Conservation (phyloP, 2,113 vertebrate species). For the Pteronura brasiliensis region DNA sequence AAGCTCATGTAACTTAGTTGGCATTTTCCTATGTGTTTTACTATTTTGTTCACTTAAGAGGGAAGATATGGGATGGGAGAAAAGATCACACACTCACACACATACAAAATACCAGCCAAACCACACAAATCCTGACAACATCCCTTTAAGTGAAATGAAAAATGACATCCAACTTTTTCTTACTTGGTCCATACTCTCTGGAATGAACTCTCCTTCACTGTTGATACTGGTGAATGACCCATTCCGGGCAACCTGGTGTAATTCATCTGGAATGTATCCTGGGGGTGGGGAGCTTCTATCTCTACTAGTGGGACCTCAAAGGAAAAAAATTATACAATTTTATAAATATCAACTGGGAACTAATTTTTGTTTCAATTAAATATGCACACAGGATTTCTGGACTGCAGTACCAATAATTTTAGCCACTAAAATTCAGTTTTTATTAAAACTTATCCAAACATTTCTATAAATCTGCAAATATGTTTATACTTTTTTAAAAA, state of each 20-base stretch:
- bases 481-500: constrained; percentile 15
- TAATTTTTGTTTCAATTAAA: constrained; percentile 41
- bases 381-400: constrained; percentile 24
- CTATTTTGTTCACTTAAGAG: constrained; percentile 25
- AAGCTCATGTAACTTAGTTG: background rate
- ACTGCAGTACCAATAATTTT: background rate
- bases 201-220: constrained; percentile 99
- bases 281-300: constrained; percentile 98
- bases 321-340: constrained; percentile 49
- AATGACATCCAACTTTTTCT: background rate
- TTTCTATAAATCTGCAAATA: constrained; percentile 32
- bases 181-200: constrained; percentile 99
- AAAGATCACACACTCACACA: background rate
- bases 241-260: constrained; percentile 96
- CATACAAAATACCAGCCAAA: background rate
- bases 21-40: background rate
- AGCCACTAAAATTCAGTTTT: constrained; percentile 4
- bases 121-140: background rate
- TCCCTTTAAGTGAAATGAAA: constrained; percentile 5
- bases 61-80: background rate
- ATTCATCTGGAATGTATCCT: constrained; percentile 97
- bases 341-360: constrained; percentile 33
- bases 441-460: constrained; percentile 27
- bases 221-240: constrained; percentile 99
- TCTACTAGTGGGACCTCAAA: constrained; percentile 89